A percentile compares a stretch with the other conserved stretches of the same genome.
Conservation (phyloP, 2,888 invertebrate genomes). For the Lithodes maja region DNA sequence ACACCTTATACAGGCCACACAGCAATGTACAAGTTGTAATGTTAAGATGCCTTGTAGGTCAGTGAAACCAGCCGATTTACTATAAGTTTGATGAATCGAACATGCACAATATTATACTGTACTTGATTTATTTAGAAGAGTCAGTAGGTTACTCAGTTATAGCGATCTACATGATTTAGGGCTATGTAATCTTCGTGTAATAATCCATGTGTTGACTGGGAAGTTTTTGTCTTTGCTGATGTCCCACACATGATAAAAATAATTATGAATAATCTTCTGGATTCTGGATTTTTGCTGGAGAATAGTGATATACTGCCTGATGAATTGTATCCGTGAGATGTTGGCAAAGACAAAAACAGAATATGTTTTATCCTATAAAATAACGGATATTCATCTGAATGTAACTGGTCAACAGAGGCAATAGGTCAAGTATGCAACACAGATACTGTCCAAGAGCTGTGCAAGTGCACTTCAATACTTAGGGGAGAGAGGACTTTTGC, state of each 20-base stretch:
- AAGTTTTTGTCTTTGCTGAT: constrained; percentile 33
- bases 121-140: not conserved
- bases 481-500: not conserved
- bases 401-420: not conserved
- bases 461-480: not conserved
- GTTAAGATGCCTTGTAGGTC: constrained; percentile 8
- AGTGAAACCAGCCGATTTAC: constrained; percentile 1
- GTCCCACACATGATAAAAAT: constrained; percentile 11
- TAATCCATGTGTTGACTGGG: not conserved
- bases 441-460: not conserved
- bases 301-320: not conserved
- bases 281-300: constrained; percentile 7
- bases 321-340: not conserved
- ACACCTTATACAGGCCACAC: constrained; percentile 20
- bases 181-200: not conserved
- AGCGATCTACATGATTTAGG: constrained; percentile 16
- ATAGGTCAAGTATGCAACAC: constrained; percentile 8
- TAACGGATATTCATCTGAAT: not conserved
- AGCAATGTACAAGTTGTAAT: constrained; percentile 8
- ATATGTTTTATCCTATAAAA: constrained; percentile 1
- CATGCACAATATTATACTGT: not conserved
- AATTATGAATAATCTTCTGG: not conserved
- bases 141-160: constrained; percentile 5
- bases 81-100: not conserved
- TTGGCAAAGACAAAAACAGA: not conserved